These are phyloP conservation scores for Spea bombifrons DNA, from an alignment of 2,113 vertebrate genomes.

Conservation along the genomic window DNA sequence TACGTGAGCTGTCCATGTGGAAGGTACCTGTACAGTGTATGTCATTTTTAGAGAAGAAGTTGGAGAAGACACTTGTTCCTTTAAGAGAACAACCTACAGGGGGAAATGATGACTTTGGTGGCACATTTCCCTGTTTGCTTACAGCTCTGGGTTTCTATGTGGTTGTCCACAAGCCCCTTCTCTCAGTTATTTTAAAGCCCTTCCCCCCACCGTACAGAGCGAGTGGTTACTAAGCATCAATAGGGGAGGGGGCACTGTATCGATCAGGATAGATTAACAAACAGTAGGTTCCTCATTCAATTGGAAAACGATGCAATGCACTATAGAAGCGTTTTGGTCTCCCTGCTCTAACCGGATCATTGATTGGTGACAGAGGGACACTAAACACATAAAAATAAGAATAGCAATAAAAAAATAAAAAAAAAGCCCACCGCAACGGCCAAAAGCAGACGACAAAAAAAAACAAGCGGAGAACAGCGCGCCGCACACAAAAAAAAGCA, in stretches of 20 bases:
- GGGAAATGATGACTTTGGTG: not conserved
- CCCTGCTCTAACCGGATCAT: constrained; percentile 21
- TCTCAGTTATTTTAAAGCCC: constrained; percentile 17
- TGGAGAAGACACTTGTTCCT: not conserved
- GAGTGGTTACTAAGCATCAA: not conserved
- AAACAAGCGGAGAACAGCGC: not conserved
- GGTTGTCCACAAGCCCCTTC: not conserved
- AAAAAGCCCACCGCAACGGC: not conserved
- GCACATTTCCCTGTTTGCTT: not conserved
- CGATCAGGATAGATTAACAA: constrained; percentile 29
- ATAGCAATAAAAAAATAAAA: not conserved
- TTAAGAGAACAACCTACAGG: no score
- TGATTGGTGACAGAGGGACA: not conserved
- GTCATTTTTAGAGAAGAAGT: not conserved
- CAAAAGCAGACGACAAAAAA: not conserved
- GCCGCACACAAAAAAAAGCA: not conserved
- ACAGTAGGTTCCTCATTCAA: constrained; percentile 10
- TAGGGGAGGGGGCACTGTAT: not conserved
- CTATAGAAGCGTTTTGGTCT: not conserved
- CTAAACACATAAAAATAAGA: not conserved
- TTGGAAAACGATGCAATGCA: not conserved
- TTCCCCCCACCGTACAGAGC: constrained; percentile 19
- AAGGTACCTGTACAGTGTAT: no score
- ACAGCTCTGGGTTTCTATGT: not conserved
- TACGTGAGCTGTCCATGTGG: no score